Conservation (phyloP, 2,888 invertebrate species). For the Drosophila parthenogenetica region DNA sequence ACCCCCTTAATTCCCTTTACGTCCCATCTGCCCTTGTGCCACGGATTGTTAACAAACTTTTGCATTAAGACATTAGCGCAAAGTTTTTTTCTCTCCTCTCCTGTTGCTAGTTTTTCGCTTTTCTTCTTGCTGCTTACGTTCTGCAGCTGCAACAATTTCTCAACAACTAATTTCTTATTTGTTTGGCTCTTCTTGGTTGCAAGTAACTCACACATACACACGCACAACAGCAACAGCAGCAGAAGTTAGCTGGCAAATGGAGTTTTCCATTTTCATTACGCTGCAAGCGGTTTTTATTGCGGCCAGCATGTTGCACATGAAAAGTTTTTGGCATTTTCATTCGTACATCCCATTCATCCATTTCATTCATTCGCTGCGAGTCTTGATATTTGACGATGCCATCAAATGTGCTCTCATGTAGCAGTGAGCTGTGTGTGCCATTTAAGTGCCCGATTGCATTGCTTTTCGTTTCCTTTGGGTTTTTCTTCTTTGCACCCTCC, state of each 20-base stretch:
- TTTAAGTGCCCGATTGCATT: slow-evolving; percentile 25
- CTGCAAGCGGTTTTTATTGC: slow-evolving; percentile 50
- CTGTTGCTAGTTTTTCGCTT: slow-evolving; percentile 55
- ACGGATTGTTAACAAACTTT: slow-evolving; percentile 70
- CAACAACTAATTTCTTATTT: slow-evolving; percentile 79
- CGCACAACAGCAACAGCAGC: slow-evolving; percentile 2
- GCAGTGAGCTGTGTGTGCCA: neutral
- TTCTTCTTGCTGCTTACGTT: slow-evolving; percentile 14
- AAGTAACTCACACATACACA: slow-evolving; percentile 20
- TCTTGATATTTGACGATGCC: slow-evolving; percentile 41
- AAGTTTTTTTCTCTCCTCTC: slow-evolving; percentile 48
- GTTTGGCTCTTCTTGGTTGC: slow-evolving; percentile 70
- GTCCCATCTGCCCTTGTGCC: neutral
- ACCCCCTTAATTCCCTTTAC: neutral
- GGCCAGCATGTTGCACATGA: slow-evolving; percentile 72
- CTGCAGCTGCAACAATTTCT: slow-evolving; percentile 77
- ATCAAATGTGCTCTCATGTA: slow-evolving; percentile 23
- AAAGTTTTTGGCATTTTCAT: slow-evolving; percentile 68
- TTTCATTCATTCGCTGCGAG: slow-evolving; percentile 42
- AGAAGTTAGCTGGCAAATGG: slow-evolving; percentile 49
- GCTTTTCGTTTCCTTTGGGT: slow-evolving; percentile 2
- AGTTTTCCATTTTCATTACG: slow-evolving; percentile 74
- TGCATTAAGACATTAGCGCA: slow-evolving; percentile 81
- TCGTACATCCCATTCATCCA: slow-evolving; percentile 29
- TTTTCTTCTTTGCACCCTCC: neutral